A percentile compares a stretch with the other conserved stretches of the same genome.
These are phyloP conservation scores for Diaprepes abbreviatus DNA, from an alignment of 2,888 invertebrate genomes.

Conservation along the genomic window DNA sequence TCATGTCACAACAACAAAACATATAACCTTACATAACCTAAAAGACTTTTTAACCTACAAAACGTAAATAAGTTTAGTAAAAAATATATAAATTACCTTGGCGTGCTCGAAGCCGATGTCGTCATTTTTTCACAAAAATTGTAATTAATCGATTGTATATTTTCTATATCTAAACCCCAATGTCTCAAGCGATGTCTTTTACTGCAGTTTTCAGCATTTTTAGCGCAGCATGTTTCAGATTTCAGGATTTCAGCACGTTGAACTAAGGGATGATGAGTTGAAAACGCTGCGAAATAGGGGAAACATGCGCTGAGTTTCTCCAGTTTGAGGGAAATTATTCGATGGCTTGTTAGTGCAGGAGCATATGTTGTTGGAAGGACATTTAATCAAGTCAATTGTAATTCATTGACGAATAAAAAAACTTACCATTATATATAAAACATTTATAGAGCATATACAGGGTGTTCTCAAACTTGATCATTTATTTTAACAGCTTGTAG, in stretches of 20 bases:
- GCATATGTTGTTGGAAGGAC: background rate
- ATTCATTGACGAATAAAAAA: too few relatives aligned
- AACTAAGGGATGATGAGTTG: slow-evolving; percentile 34
- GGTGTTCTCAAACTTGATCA: too few relatives aligned
- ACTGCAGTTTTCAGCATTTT: slow-evolving; percentile 34
- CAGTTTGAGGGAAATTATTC: slow-evolving; percentile 25
- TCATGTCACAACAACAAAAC: slow-evolving; percentile 3
- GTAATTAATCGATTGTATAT: slow-evolving; percentile 23
- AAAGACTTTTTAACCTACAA: background rate
- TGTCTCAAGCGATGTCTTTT: background rate
- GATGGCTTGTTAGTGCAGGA: slow-evolving; percentile 30
- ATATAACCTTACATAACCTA: slow-evolving; percentile 11
- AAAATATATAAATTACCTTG: slow-evolving; percentile 35
- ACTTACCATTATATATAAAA: too few relatives aligned
- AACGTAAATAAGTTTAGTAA: background rate
- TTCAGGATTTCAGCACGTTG: slow-evolving; percentile 30
- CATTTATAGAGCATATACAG: too few relatives aligned
- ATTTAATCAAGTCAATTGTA: too few relatives aligned
- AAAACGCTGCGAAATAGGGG: slow-evolving; percentile 19
- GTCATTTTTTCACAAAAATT: slow-evolving; percentile 29
- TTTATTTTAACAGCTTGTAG: too few relatives aligned
- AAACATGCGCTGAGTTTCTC: slow-evolving; percentile 41
- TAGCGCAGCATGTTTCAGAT: slow-evolving; percentile 20
- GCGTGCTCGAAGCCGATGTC: slow-evolving; percentile 34
- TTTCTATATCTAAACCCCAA: slow-evolving; percentile 7